Conservation (phyloP, 1,140 invertebrate genomes). For the Liolophura sinensis region DNA sequence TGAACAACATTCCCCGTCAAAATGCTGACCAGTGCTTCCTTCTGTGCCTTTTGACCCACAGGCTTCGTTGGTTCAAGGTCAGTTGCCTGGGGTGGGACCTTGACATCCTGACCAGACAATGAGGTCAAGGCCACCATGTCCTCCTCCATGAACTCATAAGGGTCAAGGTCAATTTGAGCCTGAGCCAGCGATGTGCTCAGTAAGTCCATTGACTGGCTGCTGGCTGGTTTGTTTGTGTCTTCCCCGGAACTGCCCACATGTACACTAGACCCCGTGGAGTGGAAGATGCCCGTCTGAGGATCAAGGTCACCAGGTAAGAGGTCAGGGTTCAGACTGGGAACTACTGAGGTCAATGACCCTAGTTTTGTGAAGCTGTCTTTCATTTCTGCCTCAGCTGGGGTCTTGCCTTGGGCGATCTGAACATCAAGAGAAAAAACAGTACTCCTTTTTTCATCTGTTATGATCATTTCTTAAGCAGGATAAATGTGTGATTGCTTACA, state of each 20-base stretch:
- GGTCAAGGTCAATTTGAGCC: slow-evolving; percentile 55
- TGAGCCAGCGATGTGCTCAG: slow-evolving; percentile 53
- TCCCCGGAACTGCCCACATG: slow-evolving; percentile 8
- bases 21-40: no score
- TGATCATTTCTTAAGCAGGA: no score
- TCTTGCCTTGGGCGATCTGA: no score
- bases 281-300: slow-evolving; percentile 54
- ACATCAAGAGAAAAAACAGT: no score
- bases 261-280: slow-evolving; percentile 11
- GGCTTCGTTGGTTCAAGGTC: not conserved
- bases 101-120: not conserved
- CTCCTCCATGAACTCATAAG: slow-evolving; percentile 49
- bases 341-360: not conserved
- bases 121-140: slow-evolving; percentile 16
- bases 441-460: no score
- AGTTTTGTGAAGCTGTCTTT: no score
- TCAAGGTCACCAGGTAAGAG: slow-evolving; percentile 40
- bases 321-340: not conserved
- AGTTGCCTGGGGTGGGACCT: slow-evolving; percentile 1
- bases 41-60: no score
- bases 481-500: no score
- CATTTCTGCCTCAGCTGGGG: no score
- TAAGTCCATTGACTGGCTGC: slow-evolving; percentile 37
- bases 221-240: slow-evolving; percentile 6
- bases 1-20: no score